Evolutionary conservation across 2,797 vertebrate genomes (phyloP), one percentile per base, ranked within the genome.

Genomic region (Sebastes diploproa): DNA sequence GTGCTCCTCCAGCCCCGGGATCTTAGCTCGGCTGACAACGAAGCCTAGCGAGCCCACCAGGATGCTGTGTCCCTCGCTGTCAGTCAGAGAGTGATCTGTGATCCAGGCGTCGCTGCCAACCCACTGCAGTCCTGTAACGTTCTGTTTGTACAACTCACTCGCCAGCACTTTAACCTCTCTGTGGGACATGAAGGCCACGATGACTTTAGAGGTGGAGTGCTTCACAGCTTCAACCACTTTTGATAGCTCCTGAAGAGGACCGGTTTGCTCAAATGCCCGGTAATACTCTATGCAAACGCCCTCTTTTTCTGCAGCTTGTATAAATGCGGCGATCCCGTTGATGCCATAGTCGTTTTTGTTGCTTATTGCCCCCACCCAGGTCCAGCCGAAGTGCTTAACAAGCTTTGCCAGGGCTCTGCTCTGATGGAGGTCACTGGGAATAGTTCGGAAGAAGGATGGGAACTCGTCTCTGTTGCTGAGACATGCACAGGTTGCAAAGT

Each of bases 71-170:
- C 91, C 95, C 46, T 87, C 82, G 6, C 73, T 91, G 71, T 92
- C 91, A 59, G 86, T 80, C n/a, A 96, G 88, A 18, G 95, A 95
- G 50, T 88, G 83, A 85, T 96, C 95, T 66, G 95, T 95, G 77
- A 96, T 95, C 96, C 96, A 96, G 16, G 95, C 94, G 18, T 96
- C 95, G 65, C 95, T 96, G 70, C 95, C 95, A 2, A 96, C 86
- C 93, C 92, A 95, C 83, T 55, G 42, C n/a, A 3, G 30, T 61
- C 74, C 91, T 68, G 91, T 92, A 23, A 95, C 54, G 16, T 93
- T 95, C 32, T 92, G 91, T 58, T 58, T 88, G 69, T 83, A 68
- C 59, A 94, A 55, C 85, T 92, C 92, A 16, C 84, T 52, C 18
- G 89, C 90, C 69, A 94, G 55, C 16, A 92, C 74, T 14, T 90